A percentile compares a stretch with the other conserved stretches of the same genome.
These are phyloP conservation scores for Thelohanellus kitauei DNA, from an alignment of 30 jellyfish, hydroid and myxozoan species.

Conservation along the genomic window DNA sequence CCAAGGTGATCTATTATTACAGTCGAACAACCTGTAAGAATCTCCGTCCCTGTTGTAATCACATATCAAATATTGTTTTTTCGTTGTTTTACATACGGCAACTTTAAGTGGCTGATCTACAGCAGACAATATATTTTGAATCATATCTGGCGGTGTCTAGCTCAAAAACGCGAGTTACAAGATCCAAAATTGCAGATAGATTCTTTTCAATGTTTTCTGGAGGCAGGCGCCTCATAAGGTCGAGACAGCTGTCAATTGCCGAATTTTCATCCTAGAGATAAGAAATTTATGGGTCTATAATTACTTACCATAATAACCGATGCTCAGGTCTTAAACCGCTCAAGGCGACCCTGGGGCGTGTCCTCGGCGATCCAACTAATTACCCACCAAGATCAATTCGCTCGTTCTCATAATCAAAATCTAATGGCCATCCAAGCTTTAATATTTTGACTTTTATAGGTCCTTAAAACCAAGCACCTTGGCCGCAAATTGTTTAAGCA, in stretches of 20 bases:
- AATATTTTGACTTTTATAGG: too few species aligned
- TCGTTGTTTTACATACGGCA: conserved; percentile 76
- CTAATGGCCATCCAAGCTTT: too few species aligned
- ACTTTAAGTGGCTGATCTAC: conserved; percentile 85
- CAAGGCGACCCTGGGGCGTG: too few species aligned
- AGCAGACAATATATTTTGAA: conserved; percentile 65
- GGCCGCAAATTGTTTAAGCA: too few species aligned
- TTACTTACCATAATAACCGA: too few species aligned
- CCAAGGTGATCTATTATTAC: conserved; percentile 46
- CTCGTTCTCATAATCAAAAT: too few species aligned
- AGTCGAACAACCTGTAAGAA: conserved; percentile 22
- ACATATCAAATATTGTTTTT: conserved; percentile 64
- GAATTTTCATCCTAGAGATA: too few species aligned
- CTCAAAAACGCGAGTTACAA: conserved; percentile 8
- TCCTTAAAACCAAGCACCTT: too few species aligned
- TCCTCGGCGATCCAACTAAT: too few species aligned
- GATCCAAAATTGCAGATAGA: conserved; percentile 46
- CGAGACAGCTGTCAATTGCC: conserved; percentile 73
- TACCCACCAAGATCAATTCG: too few species aligned
- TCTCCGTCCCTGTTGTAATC: conserved; percentile 96
- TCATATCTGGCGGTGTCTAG: conserved; percentile 35
- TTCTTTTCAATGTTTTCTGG: conserved; percentile 79
- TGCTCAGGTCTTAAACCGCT: too few species aligned
- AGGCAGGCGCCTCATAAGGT: conserved; percentile 78
- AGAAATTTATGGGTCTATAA: too few species aligned